Evolutionary conservation across 1,140 invertebrate species (phyloP).

Genomic region (Euwallacea similis): DNA sequence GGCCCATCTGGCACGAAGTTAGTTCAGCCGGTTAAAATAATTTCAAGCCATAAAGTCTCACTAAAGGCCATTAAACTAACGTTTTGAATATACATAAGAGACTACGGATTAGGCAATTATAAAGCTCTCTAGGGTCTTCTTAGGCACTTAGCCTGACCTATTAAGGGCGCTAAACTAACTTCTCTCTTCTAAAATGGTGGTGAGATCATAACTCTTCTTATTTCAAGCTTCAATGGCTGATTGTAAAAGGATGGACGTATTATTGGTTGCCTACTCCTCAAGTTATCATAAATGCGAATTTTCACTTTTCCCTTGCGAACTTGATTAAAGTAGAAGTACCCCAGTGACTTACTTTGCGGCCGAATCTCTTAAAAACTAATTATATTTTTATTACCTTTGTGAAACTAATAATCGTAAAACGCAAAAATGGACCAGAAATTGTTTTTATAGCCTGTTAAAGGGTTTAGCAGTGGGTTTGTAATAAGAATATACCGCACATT

Average conservation of each 20-base stretch:
- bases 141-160: neutral
- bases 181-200: neutral
- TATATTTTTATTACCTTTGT: constrained; percentile 1
- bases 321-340: no score
- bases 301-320: no score
- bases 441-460: constrained; percentile 5
- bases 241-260: no score
- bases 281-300: no score
- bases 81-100: constrained; percentile 17
- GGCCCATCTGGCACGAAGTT: neutral
- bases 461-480: neutral
- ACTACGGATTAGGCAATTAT: constrained; percentile 9
- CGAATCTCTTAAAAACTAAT: neutral
- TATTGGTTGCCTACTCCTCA: no score
- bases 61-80: constrained; percentile 8
- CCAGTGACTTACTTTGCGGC: neutral
- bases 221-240: no score
- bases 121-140: constrained; percentile 9
- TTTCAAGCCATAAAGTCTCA: constrained; percentile 8
- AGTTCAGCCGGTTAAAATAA: neutral
- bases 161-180: constrained; percentile 7
- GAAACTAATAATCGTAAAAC: neutral
- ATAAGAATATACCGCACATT: constrained; percentile 2
- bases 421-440: neutral
- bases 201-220: no score